phyloP scores from a whole-genome alignment of 2,888 invertebrate species.

The Hofmannophila pseudospretella region DNA sequence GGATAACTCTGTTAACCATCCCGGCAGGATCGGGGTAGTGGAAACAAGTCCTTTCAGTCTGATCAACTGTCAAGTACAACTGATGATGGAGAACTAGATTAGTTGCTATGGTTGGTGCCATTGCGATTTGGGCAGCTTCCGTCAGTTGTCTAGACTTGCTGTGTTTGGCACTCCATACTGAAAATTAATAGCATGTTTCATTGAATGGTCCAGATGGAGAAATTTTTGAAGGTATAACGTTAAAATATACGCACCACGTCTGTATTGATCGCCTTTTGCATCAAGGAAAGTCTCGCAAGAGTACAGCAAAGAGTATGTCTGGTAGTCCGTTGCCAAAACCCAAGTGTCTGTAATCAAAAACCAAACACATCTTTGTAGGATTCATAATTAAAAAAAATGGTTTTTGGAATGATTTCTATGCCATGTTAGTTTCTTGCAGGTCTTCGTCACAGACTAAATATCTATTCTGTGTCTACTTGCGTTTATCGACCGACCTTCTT shows the following conservation, averaged over 20 bases:
- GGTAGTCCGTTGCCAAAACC: slow-evolving; percentile 59
- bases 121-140: slow-evolving; percentile 27
- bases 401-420: too few relatives aligned
- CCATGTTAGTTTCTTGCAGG: too few relatives aligned
- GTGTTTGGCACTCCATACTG: slow-evolving; percentile 66
- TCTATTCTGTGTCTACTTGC: too few relatives aligned
- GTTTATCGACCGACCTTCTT: too few relatives aligned
- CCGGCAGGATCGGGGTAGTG: slow-evolving; percentile 38
- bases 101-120: slow-evolving; percentile 29
- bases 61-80: slow-evolving; percentile 45
- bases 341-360: slow-evolving; percentile 35
- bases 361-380: too few relatives aligned
- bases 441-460: too few relatives aligned
- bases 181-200: slow-evolving; percentile 13
- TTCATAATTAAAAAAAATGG: too few relatives aligned
- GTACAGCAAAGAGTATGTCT: slow-evolving; percentile 51
- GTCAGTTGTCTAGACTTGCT: slow-evolving; percentile 40
- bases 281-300: slow-evolving; percentile 44
- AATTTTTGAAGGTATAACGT: too few relatives aligned
- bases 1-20: slow-evolving; percentile 33
- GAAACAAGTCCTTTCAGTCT: slow-evolving; percentile 51
- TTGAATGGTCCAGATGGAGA: too few relatives aligned
- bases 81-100: slow-evolving; percentile 36
- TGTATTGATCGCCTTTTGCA: slow-evolving; percentile 33
- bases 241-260: slow-evolving; percentile 31